These are phyloP conservation scores for Ciconia stormi DNA, from an alignment of 2,113 vertebrate species.

Conservation along the genomic window DNA sequence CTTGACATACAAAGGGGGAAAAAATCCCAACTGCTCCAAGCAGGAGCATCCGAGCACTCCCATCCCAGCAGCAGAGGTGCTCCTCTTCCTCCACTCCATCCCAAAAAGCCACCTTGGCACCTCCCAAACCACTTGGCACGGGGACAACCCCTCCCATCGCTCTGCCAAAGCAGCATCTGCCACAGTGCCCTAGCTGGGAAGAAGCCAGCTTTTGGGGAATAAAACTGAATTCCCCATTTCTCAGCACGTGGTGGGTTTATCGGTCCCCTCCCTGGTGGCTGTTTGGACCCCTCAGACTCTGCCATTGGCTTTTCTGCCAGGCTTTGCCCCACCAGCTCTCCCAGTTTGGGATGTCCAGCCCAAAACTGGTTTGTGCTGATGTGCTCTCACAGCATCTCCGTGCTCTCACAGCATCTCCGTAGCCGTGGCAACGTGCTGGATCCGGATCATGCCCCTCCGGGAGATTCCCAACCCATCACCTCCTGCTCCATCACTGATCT, in stretches of 20 bases:
- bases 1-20: fast-evolving
- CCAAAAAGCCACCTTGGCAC: neutral
- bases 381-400: neutral
- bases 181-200: conserved; percentile 3
- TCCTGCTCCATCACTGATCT: neutral
- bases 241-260: neutral
- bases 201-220: neutral
- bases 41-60: neutral
- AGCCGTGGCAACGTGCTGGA: fast-evolving
- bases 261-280: neutral
- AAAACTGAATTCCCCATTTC: neutral
- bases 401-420: neutral
- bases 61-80: neutral
- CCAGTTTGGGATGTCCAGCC: neutral
- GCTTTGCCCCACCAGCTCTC: neutral
- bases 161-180: neutral
- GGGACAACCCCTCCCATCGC: neutral
- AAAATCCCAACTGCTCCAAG: fast-evolving
- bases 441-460: neutral
- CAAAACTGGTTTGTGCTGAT: neutral
- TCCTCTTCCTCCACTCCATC: neutral
- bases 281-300: neutral
- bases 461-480: neutral
- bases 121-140: neutral
- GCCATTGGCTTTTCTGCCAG: neutral